Evolutionary conservation across 2,113 vertebrate genomes (phyloP).

Genomic region (Acinonyx jubatus): DNA sequence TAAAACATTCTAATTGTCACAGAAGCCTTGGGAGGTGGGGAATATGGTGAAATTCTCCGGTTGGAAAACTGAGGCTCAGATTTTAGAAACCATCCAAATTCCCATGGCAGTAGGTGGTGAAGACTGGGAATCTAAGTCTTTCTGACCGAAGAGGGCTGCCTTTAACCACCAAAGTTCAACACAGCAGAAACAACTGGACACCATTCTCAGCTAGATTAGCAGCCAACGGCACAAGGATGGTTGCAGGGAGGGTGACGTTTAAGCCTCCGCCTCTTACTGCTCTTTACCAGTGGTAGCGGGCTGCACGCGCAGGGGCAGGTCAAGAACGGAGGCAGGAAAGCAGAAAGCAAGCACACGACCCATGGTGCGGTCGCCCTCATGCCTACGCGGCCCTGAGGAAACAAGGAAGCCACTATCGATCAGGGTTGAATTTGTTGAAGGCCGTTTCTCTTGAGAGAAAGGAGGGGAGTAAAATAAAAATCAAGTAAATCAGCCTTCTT

Average conservation of each 20-base stretch:
- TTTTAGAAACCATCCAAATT: neutral
- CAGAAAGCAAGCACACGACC: neutral
- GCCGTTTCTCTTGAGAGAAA: neutral
- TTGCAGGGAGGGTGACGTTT: neutral
- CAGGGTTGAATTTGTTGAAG: neutral
- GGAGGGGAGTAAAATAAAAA: slow-evolving; percentile 8
- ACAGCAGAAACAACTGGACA: neutral
- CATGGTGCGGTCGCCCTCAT: neutral
- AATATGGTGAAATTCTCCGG: neutral
- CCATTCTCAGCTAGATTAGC: neutral
- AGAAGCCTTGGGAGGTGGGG: neutral
- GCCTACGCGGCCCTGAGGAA: neutral
- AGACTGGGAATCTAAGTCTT: neutral
- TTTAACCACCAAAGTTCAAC: neutral
- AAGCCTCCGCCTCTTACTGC: neutral
- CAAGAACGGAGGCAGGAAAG: neutral
- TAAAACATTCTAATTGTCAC: neutral
- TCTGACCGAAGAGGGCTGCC: neutral
- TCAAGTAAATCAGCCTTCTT: neutral
- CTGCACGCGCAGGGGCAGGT: neutral
- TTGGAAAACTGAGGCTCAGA: neutral
- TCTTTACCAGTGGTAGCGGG: neutral
- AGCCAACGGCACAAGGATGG: neutral
- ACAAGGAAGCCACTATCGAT: neutral
- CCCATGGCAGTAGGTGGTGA: neutral